A percentile compares a stretch with the other conserved stretches of the same genome.
Evolutionary conservation across 2,888 invertebrate species (phyloP).

Genomic region (Nomada ferruginata): DNA sequence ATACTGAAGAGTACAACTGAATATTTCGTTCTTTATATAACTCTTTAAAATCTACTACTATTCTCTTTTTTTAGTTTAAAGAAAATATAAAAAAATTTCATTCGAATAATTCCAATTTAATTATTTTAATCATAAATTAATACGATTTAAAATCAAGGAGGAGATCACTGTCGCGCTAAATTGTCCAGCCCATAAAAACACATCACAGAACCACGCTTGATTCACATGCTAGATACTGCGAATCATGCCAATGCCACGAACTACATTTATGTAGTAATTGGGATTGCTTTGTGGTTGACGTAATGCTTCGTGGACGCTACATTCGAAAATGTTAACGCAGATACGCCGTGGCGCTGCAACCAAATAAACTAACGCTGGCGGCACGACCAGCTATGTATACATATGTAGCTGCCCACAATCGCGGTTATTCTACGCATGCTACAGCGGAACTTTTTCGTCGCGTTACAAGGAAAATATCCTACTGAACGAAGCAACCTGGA

Average conservation of each 20-base stretch:
- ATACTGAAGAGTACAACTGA: neutral
- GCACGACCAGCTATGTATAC: neutral
- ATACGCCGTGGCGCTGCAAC: slow-evolving; percentile 2
- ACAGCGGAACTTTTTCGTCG: neutral
- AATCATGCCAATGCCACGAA: slow-evolving; percentile 24
- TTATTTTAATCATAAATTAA: neutral
- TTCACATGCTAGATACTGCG: slow-evolving; percentile 3
- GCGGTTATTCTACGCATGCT: neutral
- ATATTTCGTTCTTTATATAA: neutral
- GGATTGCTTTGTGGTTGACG: slow-evolving; percentile 57
- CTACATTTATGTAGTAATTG: slow-evolving; percentile 34
- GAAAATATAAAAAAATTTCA: neutral
- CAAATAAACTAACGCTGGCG: neutral
- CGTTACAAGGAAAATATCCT: neutral
- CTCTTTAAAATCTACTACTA: neutral
- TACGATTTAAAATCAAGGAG: slow-evolving; percentile 19
- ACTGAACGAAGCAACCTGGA: neutral
- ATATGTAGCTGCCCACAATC: neutral
- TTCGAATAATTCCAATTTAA: neutral
- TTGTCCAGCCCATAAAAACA: slow-evolving; percentile 20
- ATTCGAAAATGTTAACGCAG: slow-evolving; percentile 7
- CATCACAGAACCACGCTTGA: slow-evolving; percentile 1
- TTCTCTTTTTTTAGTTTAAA: too few species aligned
- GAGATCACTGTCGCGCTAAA: slow-evolving; percentile 17
- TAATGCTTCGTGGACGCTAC: slow-evolving; percentile 35